Evolutionary conservation across 2,797 vertebrate species (phyloP).

Genomic region (Rhincodon typus): DNA sequence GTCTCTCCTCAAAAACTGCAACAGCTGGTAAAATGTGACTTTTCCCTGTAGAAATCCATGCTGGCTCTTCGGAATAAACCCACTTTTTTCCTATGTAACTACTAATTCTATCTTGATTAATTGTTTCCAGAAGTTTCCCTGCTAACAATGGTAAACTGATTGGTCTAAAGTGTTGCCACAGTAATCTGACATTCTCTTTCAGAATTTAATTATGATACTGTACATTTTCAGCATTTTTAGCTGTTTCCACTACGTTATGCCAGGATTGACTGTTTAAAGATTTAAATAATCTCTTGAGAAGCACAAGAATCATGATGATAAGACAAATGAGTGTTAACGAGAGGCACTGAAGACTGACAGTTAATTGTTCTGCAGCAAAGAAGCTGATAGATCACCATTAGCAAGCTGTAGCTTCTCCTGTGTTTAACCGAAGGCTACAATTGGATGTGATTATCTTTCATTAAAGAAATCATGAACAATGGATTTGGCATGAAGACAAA

Average conservation of each 20-base stretch:
- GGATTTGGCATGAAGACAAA: background rate
- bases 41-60: no score
- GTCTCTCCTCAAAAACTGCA: no score
- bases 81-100: no score
- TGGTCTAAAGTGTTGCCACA: background rate
- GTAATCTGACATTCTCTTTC: background rate
- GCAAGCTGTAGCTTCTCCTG: background rate
- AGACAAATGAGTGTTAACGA: slow-evolving; percentile 22
- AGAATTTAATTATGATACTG: background rate
- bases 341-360: background rate
- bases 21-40: no score
- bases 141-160: no score
- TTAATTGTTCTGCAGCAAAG: slow-evolving; percentile 26
- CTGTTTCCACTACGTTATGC: background rate
- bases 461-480: background rate
- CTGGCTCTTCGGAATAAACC: no score
- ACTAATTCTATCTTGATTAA: no score
- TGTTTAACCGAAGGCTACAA: background rate
- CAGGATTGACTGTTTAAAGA: background rate
- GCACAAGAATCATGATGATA: background rate
- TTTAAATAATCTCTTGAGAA: background rate
- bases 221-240: background rate
- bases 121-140: no score
- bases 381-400: slow-evolving; percentile 16
- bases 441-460: background rate